A percentile compares a stretch with the other conserved stretches of the same genome.
Evolutionary conservation across 1,140 invertebrate genomes (phyloP).

Genomic region (Tigriopus japonicus): DNA sequence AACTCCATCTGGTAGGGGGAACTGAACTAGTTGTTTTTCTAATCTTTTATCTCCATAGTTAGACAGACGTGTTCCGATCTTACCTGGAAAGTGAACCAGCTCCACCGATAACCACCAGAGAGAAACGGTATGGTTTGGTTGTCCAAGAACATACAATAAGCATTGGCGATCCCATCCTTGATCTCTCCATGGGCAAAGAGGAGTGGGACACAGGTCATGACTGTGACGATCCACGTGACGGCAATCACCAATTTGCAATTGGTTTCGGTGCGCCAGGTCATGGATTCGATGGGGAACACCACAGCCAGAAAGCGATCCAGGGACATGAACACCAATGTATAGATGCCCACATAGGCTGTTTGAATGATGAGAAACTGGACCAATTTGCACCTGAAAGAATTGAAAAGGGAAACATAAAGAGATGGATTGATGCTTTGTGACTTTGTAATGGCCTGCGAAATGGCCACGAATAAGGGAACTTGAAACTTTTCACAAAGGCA

Average conservation of each 20-base stretch:
- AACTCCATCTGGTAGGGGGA: too few species aligned
- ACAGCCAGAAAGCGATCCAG: slow-evolving; percentile 84
- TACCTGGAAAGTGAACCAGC: background rate
- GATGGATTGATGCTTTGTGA: too few species aligned
- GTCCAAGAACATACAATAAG: slow-evolving; percentile 43
- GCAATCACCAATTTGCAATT: slow-evolving; percentile 61
- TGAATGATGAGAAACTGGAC: slow-evolving; percentile 57
- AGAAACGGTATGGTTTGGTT: background rate
- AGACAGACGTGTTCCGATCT: background rate
- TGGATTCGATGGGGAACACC: slow-evolving; percentile 54
- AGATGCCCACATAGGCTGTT: slow-evolving; percentile 79
- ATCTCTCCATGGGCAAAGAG: slow-evolving; percentile 57
- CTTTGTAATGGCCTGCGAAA: too few species aligned
- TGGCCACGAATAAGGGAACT: too few species aligned
- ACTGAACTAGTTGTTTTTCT: too few species aligned
- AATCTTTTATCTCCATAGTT: too few species aligned
- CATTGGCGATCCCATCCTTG: slow-evolving; percentile 36
- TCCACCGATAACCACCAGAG: background rate
- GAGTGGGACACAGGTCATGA: slow-evolving; percentile 51
- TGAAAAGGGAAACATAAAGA: too few species aligned
- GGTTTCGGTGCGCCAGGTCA: slow-evolving; percentile 42
- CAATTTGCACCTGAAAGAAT: slow-evolving; percentile 1
- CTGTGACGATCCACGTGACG: slow-evolving; percentile 55
- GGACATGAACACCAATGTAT: slow-evolving; percentile 86
- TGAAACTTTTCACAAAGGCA: too few species aligned